Conservation (phyloP, 2,113 vertebrate species). For the Cyprinodon brontotheroides region DNA sequence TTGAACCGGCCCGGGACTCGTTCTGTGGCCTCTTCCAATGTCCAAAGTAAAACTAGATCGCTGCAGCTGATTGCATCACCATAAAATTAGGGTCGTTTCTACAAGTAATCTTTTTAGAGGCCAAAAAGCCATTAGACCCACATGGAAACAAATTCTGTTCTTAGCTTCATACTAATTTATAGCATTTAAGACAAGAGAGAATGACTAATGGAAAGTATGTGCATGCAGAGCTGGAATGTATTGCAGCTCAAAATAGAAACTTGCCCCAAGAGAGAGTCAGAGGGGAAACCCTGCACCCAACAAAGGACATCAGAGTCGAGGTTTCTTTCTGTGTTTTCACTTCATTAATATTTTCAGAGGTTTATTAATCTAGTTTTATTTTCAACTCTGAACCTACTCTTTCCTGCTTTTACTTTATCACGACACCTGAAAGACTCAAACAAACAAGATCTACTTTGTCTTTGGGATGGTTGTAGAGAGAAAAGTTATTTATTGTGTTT, state of each 20-base stretch:
- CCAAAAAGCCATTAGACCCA: background rate
- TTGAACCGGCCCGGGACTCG: slow-evolving; percentile 46
- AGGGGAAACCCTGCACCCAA: slow-evolving; percentile 63
- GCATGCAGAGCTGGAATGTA: slow-evolving; percentile 74
- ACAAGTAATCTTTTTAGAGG: background rate
- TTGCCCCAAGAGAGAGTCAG: slow-evolving; percentile 61
- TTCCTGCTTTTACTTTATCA: background rate
- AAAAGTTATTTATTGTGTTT: background rate
- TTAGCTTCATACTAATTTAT: background rate
- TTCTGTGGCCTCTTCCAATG: slow-evolving; percentile 31
- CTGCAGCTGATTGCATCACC: slow-evolving; percentile 41
- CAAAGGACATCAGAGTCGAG: slow-evolving; percentile 56
- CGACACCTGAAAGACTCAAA: background rate
- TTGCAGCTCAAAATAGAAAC: slow-evolving; percentile 77
- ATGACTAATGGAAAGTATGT: slow-evolving; percentile 73
- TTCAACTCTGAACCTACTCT: background rate
- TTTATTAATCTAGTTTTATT: slow-evolving; percentile 6
- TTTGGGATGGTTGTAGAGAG: background rate
- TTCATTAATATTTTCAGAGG: background rate
- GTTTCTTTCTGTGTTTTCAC: slow-evolving; percentile 19
- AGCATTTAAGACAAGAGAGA: slow-evolving; percentile 37
- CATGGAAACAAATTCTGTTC: background rate
- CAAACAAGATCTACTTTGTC: background rate
- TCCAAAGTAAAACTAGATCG: slow-evolving; percentile 52
- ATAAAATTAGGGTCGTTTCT: slow-evolving; percentile 3